phyloP scores from a whole-genome alignment of 2,888 invertebrate genomes.

The Bugulina stolonifera region DNA sequence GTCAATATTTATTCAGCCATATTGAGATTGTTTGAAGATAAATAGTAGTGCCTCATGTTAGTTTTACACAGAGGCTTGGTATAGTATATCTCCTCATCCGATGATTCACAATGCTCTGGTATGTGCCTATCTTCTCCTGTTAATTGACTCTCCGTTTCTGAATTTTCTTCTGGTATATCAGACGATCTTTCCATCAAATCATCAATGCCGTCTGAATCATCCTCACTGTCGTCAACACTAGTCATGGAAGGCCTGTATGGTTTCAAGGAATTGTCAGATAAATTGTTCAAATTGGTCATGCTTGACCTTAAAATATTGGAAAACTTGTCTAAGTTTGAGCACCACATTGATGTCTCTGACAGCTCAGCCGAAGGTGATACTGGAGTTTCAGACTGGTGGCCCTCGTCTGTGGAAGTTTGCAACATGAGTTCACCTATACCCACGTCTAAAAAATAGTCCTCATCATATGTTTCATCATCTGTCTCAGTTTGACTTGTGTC shows the following conservation, averaged over 20 bases:
- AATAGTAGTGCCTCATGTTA: constrained; percentile 2
- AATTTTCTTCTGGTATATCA: not conserved
- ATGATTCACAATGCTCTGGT: constrained; percentile 1
- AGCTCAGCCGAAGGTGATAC: not conserved
- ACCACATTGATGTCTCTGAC: constrained; percentile 21
- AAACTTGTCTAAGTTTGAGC: constrained; percentile 26
- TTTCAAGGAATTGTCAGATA: not conserved
- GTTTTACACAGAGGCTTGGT: not conserved
- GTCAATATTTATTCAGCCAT: not conserved
- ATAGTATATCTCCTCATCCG: not conserved
- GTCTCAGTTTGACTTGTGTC: constrained; percentile 14
- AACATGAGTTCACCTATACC: constrained; percentile 24
- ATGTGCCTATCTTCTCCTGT: not conserved
- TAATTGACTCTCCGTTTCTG: constrained; percentile 9
- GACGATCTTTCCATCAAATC: not conserved
- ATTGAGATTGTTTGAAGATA: not conserved
- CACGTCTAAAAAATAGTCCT: constrained; percentile 24
- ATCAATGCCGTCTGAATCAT: not conserved
- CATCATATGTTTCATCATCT: constrained; percentile 23
- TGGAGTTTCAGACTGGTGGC: not conserved
- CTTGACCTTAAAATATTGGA: constrained; percentile 21
- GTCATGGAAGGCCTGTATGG: not conserved
- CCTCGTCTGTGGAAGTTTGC: not conserved
- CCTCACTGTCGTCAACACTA: not conserved
- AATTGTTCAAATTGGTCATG: not conserved